phyloP scores from a whole-genome alignment of 2,113 vertebrate genomes.

The Cyrtonyx montezumae region DNA sequence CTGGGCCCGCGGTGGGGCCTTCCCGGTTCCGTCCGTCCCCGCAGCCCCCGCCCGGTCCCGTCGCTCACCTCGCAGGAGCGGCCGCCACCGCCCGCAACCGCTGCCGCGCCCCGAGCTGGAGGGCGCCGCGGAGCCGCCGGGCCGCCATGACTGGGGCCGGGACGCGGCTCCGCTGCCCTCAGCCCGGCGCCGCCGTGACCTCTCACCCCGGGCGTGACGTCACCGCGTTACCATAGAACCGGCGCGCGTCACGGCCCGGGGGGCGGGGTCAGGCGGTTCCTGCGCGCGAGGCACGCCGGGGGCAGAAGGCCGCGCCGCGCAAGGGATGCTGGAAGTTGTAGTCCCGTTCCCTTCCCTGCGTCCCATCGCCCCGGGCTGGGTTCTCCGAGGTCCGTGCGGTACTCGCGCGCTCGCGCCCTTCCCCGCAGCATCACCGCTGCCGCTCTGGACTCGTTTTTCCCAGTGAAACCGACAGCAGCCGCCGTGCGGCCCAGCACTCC shows the following conservation, averaged over 20 bases:
- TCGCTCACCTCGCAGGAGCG: conserved; percentile 4
- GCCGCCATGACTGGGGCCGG: conserved; percentile 52
- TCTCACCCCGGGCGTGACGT: background rate
- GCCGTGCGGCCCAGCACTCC: background rate
- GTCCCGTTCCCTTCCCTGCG: too few relatives aligned
- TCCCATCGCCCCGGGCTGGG: too few relatives aligned
- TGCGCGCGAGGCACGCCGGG: background rate
- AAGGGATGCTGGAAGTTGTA: too few relatives aligned
- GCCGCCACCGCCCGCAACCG: background rate
- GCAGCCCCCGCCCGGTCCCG: background rate
- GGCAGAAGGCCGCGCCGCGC: background rate
- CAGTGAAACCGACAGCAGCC: background rate
- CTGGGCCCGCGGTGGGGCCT: too few relatives aligned
- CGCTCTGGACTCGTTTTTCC: background rate
- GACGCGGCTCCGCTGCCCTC: background rate
- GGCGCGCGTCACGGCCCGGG: background rate
- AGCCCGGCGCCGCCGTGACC: conserved; percentile 9
- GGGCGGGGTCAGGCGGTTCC: background rate
- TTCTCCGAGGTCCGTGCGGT: too few relatives aligned
- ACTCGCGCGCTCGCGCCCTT: too few relatives aligned
- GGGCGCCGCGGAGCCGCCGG: conserved; percentile 29
- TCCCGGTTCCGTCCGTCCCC: background rate
- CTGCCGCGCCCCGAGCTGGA: conserved; percentile 10
- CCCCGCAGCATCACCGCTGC: too few relatives aligned
- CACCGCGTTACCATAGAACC: background rate